Conservation (phyloP, 2,113 vertebrate genomes). For the Catharus minimus region DNA sequence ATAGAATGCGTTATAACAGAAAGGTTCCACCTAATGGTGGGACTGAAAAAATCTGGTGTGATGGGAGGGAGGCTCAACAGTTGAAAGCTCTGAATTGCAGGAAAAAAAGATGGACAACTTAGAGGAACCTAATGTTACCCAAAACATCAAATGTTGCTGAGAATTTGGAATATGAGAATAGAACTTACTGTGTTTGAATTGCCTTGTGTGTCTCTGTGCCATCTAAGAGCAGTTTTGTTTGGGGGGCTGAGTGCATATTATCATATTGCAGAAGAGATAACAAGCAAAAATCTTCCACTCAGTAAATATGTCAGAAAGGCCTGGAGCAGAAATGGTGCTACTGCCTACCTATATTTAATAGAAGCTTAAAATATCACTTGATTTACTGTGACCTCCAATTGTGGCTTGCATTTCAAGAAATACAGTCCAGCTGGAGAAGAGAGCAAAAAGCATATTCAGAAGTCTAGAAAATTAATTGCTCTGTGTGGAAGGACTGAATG, state of each 20-base stretch:
- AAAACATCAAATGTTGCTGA: not conserved
- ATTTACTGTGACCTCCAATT: conserved; percentile 15
- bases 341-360: conserved; percentile 22
- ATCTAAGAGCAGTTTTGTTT: not conserved
- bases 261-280: conserved; percentile 12
- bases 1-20: not conserved
- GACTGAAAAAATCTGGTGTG: not conserved
- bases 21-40: not conserved
- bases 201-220: not conserved
- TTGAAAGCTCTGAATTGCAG: not conserved
- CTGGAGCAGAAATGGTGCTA: conserved; percentile 8
- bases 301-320: not conserved
- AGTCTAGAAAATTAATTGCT: not conserved
- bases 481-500: not conserved
- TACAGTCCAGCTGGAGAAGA: not conserved
- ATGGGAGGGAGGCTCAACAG: not conserved
- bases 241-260: not conserved
- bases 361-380: conserved; percentile 22
- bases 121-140: not conserved
- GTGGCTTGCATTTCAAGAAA: conserved; percentile 13
- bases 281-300: conserved; percentile 6
- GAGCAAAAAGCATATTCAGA: not conserved
- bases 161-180: not conserved
- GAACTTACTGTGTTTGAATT: not conserved
- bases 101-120: not conserved